Conservation (phyloP, 2,888 invertebrate genomes). For the Andrena hattorfiana region DNA sequence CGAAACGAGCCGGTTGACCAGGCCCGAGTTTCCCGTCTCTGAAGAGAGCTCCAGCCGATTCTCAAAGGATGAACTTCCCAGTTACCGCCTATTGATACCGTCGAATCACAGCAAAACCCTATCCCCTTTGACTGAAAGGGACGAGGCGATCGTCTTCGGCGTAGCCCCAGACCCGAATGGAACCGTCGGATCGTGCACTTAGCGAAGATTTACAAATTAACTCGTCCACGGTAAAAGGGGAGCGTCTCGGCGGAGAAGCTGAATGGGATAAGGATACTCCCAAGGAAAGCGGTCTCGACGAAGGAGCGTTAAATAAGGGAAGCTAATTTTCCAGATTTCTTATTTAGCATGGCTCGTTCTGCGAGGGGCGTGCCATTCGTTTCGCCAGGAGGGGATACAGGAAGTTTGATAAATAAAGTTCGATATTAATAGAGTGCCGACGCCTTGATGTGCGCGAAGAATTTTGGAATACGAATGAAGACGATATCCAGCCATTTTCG, state of each 20-base stretch:
- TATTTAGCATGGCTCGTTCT: background rate
- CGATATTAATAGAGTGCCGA: no score
- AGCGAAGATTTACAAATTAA: slow-evolving; percentile 56
- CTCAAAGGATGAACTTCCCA: slow-evolving; percentile 51
- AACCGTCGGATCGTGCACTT: slow-evolving; percentile 43
- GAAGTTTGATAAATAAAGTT: no score
- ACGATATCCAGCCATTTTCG: no score
- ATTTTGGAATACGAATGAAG: no score
- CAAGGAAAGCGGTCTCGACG: background rate
- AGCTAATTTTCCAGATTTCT: slow-evolving; percentile 4
- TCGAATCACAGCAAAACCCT: slow-evolving; percentile 32
- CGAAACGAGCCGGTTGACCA: slow-evolving; percentile 49
- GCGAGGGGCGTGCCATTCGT: background rate
- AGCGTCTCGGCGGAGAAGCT: background rate
- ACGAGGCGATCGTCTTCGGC: slow-evolving; percentile 35
- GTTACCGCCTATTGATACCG: slow-evolving; percentile 55
- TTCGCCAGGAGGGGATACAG: background rate
- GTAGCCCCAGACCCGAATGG: slow-evolving; percentile 24
- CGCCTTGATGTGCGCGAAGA: no score
- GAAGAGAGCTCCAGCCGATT: background rate
- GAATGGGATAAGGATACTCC: slow-evolving; percentile 9
- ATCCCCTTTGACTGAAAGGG: slow-evolving; percentile 22
- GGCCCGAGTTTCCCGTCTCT: slow-evolving; percentile 16
- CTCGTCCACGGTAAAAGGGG: background rate
- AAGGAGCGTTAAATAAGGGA: background rate